Evolutionary conservation across 2,797 vertebrate species (phyloP).

Genomic region (Diplodus sargus): DNA sequence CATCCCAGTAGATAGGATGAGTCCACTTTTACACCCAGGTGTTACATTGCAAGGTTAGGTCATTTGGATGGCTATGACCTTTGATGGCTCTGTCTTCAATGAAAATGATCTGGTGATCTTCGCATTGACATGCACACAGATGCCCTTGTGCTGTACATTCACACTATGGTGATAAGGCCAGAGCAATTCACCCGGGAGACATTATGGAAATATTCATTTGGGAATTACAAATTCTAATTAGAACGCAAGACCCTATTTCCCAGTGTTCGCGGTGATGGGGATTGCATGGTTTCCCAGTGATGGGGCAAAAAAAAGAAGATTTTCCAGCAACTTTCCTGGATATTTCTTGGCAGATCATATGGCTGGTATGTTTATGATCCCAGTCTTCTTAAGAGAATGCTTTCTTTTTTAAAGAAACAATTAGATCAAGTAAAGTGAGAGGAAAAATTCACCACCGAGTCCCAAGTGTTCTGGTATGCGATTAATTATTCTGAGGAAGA

Average conservation of each 20-base stretch:
- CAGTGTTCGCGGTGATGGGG: slow-evolving; percentile 33
- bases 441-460: slow-evolving; percentile 76
- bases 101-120: slow-evolving; percentile 83
- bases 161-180: slow-evolving; percentile 73
- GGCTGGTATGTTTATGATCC: slow-evolving; percentile 60
- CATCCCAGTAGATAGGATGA: slow-evolving; percentile 85
- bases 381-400: slow-evolving; percentile 61
- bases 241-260: slow-evolving; percentile 62
- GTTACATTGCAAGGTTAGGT: slow-evolving; percentile 88
- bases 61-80: slow-evolving; percentile 84
- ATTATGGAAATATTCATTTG: slow-evolving; percentile 81
- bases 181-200: slow-evolving; percentile 76
- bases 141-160: slow-evolving; percentile 78
- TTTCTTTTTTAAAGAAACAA: slow-evolving; percentile 81
- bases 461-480: slow-evolving; percentile 78
- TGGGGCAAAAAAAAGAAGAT: slow-evolving; percentile 18
- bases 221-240: slow-evolving; percentile 80
- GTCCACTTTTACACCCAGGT: slow-evolving; percentile 86
- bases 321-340: slow-evolving; percentile 25
- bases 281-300: slow-evolving; percentile 41
- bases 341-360: slow-evolving; percentile 17
- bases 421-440: slow-evolving; percentile 80
- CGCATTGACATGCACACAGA: slow-evolving; percentile 78
- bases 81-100: slow-evolving; percentile 82
- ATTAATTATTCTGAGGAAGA: slow-evolving; percentile 88